Evolutionary conservation across 2,797 vertebrate genomes (phyloP).

Genomic region (Lagorchestes hirsutus): DNA sequence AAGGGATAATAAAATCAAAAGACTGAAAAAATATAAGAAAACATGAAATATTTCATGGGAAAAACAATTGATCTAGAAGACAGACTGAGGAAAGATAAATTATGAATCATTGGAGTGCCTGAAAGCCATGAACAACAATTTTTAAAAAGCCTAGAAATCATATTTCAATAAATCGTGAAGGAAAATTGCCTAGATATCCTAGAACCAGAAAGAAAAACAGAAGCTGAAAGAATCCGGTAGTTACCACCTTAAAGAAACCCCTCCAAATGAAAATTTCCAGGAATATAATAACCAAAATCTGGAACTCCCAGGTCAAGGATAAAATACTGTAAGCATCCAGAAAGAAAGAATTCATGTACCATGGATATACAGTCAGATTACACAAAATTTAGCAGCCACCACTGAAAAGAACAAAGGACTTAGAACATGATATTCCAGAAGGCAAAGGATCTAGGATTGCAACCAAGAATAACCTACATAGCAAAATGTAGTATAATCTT

Average conservation of each 20-base stretch:
- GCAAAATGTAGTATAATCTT: neutral
- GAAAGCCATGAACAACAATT: neutral
- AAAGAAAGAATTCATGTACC: neutral
- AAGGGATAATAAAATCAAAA: neutral
- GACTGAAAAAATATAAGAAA: neutral
- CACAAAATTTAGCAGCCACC: neutral
- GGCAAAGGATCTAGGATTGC: neutral
- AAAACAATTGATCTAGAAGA: neutral
- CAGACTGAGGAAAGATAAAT: neutral
- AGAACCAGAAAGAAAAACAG: neutral
- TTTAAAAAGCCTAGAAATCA: neutral
- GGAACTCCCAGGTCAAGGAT: neutral
- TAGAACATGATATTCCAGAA: neutral
- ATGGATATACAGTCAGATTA: neutral
- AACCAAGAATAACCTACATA: neutral
- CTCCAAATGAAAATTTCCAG: neutral
- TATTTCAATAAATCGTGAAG: neutral
- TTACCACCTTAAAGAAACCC: neutral
- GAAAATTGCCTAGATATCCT: neutral
- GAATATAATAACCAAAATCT: neutral
- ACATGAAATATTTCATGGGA: neutral
- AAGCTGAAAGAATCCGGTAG: neutral
- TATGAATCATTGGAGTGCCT: neutral
- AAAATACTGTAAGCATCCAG: neutral
- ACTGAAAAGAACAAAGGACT: neutral